Evolutionary conservation across 2,113 vertebrate genomes (phyloP), one percentile per base, ranked within the genome.

Genomic region (Cathartes aura): DNA sequence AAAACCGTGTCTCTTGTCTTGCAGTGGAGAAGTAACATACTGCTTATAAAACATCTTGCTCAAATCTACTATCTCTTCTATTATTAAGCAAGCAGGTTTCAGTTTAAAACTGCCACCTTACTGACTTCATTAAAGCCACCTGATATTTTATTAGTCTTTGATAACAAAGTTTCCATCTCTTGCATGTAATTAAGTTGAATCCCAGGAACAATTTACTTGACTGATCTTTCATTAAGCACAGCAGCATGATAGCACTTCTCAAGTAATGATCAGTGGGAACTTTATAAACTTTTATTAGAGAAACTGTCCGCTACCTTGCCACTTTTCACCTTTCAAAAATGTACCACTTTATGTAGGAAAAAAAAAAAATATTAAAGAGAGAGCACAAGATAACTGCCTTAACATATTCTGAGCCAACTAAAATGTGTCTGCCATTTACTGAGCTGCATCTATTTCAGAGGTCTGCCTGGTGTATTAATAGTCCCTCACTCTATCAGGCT

Each of bases 31-130:
- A 86, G 20, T 30, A 52, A 79, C 64, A 81, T 0, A 3, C 64
- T 67, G 43, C 91, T 60, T 42, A 66, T 29, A 64, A 60, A 94
- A 45, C n/a, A 50, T 20, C 40, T 70, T 12, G 1, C 67, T 88
- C 84, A 73, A 43, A 66, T 59, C 71, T 62, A 27, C 36, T 34
- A n/a, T 45, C 58, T 53, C 55, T 43, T 83, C 83, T 84, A 72
- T 87, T 86, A 87, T 58, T 85, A 82, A 95, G 74, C 58, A 72
- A 81, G 62, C 66, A 87, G 38, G 14, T 88, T 93, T 95, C 91
- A 45, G 34, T 83, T 94, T 82, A 64, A 90, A 96, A 62, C 78
- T 94, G 73, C 42, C 87, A 76, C 48, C 29, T 60, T 68, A 21
- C 48, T 6, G 6, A 62, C 63, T 86, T 91, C 42, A 56, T 76